Evolutionary conservation across 2,888 invertebrate genomes (phyloP).

Genomic region (Tenthredo notha): DNA sequence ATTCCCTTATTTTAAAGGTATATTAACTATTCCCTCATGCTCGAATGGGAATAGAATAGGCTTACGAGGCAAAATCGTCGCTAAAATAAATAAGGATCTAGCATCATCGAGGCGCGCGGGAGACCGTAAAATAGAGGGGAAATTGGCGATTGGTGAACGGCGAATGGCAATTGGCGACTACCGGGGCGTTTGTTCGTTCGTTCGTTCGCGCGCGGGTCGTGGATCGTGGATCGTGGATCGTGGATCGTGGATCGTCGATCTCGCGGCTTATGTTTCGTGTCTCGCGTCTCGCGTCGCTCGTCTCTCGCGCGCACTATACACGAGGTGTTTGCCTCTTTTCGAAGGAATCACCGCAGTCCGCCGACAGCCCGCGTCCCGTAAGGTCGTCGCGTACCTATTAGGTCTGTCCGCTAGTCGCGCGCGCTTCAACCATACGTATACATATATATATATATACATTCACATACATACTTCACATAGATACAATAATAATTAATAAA

Average conservation of each 20-base stretch:
- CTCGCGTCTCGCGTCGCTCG: constrained; percentile 19
- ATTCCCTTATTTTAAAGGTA: too few relatives aligned
- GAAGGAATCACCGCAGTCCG: constrained; percentile 49
- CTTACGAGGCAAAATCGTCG: background rate
- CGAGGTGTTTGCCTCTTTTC: constrained; percentile 21
- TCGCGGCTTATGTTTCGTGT: constrained; percentile 59
- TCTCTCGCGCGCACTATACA: constrained; percentile 1
- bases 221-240: background rate
- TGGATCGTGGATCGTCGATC: constrained; percentile 61
- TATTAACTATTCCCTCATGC: background rate
- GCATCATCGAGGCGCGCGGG: constrained; percentile 30
- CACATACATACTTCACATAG: background rate
- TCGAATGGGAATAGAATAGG: background rate
- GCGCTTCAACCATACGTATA: background rate
- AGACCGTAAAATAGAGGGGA: constrained; percentile 45
- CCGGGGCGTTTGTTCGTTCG: constrained; percentile 63
- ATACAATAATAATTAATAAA: background rate
- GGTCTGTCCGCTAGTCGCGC: constrained; percentile 16
- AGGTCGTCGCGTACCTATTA: constrained; percentile 41
- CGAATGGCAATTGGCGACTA: constrained; percentile 65
- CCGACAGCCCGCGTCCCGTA: constrained; percentile 48
- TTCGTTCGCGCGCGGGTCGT: background rate
- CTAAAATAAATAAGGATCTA: background rate
- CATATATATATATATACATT: background rate
- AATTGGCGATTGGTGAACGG: constrained; percentile 56